Evolutionary conservation across 2,113 vertebrate genomes (phyloP), one percentile per base, ranked within the genome.

Genomic region (Micronycteris hirsuta): DNA sequence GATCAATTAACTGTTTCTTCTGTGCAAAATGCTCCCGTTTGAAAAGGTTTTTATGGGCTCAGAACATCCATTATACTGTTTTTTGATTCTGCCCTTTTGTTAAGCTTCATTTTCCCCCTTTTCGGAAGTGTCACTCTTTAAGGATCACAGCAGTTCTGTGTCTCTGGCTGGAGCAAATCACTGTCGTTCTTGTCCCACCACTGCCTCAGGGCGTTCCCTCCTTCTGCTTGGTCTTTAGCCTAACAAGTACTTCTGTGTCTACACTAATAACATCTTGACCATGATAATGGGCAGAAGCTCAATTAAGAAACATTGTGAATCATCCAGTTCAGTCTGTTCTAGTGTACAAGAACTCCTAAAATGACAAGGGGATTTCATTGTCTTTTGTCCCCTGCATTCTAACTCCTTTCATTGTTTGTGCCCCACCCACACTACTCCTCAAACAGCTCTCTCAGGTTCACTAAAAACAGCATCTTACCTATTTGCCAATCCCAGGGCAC

Each of bases 401-500:
- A 71, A 92, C n/a, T 68, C 80, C 9, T 31, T 80, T 43, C 81
- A 91, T 38, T 26, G 43, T 70, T 10, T 3, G 0, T 8, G 26
- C 7, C 26, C 81, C 94, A 54, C 9, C 3, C 70, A 0, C 0
- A 38, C 36, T 19, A 36, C n/a, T 76, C 83, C 82, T 78, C 61
- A 80, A 54, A 61, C 3, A 7, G 8, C 61, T 76, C 47, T 61
- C 86, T 91, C 83, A 87, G 0, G 0, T 71, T 94, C 96, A 90
- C 65, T 91, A 71, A 91, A 97, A 77, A 43, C 83, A 71, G 26
- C 41, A 26, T 67, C 45, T 93, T 99, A 99, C 99, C 99, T 98
- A 99, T 99, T 98, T 99, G 99, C 99, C 99, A 99, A 74, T 99
- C 99, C 99, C 99, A 99, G 82, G 99, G 99, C 68, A 99, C 99